These are phyloP conservation scores for Epinephelus lanceolatus DNA, from an alignment of 2,113 vertebrate species.

Conservation along the genomic window DNA sequence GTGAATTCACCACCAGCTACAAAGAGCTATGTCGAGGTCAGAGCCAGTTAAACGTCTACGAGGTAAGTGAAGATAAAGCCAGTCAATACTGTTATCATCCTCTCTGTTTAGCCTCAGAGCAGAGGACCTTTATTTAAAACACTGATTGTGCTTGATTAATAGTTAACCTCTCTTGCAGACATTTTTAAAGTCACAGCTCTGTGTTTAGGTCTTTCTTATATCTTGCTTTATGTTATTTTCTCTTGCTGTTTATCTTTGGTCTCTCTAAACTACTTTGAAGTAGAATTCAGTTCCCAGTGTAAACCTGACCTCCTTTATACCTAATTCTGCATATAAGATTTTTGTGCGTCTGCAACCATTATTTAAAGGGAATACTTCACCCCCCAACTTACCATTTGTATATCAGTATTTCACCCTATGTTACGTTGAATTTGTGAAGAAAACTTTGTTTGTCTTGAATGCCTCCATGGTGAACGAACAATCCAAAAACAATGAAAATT, in stretches of 20 bases:
- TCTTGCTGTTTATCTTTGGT: not conserved
- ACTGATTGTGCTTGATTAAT: not conserved
- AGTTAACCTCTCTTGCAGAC: not conserved
- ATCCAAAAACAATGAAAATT: too few relatives aligned
- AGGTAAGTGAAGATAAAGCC: slow-evolving; percentile 85
- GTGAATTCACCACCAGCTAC: slow-evolving; percentile 95
- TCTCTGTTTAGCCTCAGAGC: not conserved
- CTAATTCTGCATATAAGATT: not conserved
- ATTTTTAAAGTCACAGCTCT: not conserved
- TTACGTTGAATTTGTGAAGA: too few relatives aligned
- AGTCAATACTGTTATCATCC: not conserved
- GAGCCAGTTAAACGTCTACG: slow-evolving; percentile 91
- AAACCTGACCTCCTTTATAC: slow-evolving; percentile 19
- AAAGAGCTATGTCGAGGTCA: slow-evolving; percentile 92
- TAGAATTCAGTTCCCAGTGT: not conserved
- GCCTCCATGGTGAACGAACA: too few relatives aligned
- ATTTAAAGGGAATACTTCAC: too few relatives aligned
- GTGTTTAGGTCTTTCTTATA: not conserved
- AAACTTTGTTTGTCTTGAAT: too few relatives aligned
- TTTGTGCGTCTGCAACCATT: not conserved
- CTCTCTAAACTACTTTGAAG: not conserved
- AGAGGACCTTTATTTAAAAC: slow-evolving; percentile 2
- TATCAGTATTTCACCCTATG: too few relatives aligned
- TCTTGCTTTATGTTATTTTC: not conserved
- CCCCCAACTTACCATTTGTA: too few relatives aligned